Base-by-base conservation (phyloP, 2,888 invertebrate genomes). In the Apamea crenata region DNA sequence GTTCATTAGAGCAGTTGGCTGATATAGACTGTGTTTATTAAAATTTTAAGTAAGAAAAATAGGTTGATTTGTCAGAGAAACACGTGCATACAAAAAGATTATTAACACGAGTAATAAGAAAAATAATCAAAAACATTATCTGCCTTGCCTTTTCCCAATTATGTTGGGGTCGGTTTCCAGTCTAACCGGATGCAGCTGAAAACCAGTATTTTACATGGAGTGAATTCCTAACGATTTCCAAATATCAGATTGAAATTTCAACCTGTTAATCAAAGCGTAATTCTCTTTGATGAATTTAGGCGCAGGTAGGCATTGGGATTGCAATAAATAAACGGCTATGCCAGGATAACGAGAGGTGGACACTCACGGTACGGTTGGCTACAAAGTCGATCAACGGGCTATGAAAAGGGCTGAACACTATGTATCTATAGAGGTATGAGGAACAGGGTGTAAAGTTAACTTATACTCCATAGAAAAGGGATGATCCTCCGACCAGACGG, bases 251-350 rank as follows among this genome's bases (percentile, higher is more conserved):
- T 32, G 40, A 16, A 59, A 68, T 74, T 53, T 14, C n/a, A 32
- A 25, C 32, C 32, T 68, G 67, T 50, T 79, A 67, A 59, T 80
- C 21, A 80, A 74, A 61, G 40, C n/a, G n/a, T 44, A 67, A 59
- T 50, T 53, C 40, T n/a, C 80, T 74, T 61, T 80, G 67, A 80
- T 67, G 67, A 74, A 67, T 80, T 80, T 74, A 50, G 40, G 32
- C 32, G 44, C n/a, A 18, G 32, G 50, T 66, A 59, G 36, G 66
- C 47, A 36, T 32, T 61, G n/a, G 14, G 47, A 68, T 53, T 68
- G 67, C 53, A 44, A n/a, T 63, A n/a, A 14, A 53, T 47, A 44
- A 53, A 68, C 10, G 29, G 21, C 5, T 59, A 14, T 44, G 4
- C 3, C 14, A 16, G 21, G 5, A n/a, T 79, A 59, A 10, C 14